Percentiles rank a stretch among this genome's conserved stretches.
Evolutionary conservation across 2,797 vertebrate species (phyloP).

Genomic region (Rhincodon typus): DNA sequence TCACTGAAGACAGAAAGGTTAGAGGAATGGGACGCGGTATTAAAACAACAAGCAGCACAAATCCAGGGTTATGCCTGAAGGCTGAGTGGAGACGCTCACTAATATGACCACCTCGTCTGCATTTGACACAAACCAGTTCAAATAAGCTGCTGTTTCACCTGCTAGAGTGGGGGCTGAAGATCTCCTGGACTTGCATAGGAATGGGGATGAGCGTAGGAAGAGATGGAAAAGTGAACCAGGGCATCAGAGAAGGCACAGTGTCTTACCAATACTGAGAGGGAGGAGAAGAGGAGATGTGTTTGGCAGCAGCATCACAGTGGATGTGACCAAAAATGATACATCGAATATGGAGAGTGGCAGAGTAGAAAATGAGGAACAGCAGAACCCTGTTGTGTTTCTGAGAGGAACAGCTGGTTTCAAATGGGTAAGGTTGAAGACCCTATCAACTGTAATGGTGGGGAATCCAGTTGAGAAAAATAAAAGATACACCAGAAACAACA

Average conservation of each 20-base stretch:
- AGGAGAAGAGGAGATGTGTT: background rate
- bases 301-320: background rate
- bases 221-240: background rate
- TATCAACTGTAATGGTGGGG: background rate
- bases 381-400: background rate
- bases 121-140: background rate
- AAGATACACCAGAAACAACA: background rate
- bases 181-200: background rate
- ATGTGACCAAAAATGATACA: background rate
- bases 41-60: background rate
- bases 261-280: background rate
- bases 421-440: background rate
- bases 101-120: background rate
- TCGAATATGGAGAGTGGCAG: background rate
- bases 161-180: background rate
- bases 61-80: background rate
- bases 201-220: background rate
- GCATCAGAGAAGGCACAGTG: too few species aligned
- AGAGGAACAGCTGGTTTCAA: background rate
- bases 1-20: background rate
- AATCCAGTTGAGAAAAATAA: background rate
- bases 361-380: background rate
- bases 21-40: background rate
- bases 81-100: background rate
- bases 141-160: background rate